Evolutionary conservation across 2,888 invertebrate species (phyloP), one percentile per base, ranked within the genome.

Genomic region (Meteorus colon): DNA sequence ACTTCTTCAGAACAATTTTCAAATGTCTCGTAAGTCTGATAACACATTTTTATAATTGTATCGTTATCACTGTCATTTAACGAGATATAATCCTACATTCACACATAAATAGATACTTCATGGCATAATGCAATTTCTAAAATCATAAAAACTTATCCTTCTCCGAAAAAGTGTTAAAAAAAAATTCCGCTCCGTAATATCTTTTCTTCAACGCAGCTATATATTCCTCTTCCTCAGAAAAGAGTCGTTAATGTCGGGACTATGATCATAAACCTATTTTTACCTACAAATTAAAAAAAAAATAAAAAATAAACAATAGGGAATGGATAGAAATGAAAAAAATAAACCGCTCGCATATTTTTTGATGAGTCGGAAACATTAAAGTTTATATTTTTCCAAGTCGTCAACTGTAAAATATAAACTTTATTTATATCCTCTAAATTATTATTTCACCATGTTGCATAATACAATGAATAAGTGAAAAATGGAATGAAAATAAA

Each of bases 141-240:
- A 55, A 69, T 69, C 69, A 55, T 69, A 69, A 69, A 68, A 69
- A 37, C 2, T 55, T 55, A 31, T 69, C 59, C 37, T 69, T 69
- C 69, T 69, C 31, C 69, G 69, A 69, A 69, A 69, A 34, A 59
- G 62, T 31, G 29, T 59, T 55, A 59, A 31, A 24, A 68, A 68
- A 37, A 37, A 59, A 59, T 69, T 55, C 55, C 59, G 59, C 34
- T 55, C 14, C 24, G n/a, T 55, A 51, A 55, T 55, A 59, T 19
- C 55, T 19, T 59, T 55, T 59, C 48, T 68, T 48, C 27, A 62
- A 62, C 62, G 6, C 3, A 31, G 24, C 24, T n/a, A 24, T 27
- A 24, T 55, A 55, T 68, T n/a, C 59, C 51, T 59, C 19, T 69
- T 69, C 69, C 51, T 59, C 14, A 55, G 31, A 69, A 68, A 55